These are phyloP conservation scores for Acarapis woodi DNA, from an alignment of 1,140 invertebrate genomes.

Conservation along the genomic window DNA sequence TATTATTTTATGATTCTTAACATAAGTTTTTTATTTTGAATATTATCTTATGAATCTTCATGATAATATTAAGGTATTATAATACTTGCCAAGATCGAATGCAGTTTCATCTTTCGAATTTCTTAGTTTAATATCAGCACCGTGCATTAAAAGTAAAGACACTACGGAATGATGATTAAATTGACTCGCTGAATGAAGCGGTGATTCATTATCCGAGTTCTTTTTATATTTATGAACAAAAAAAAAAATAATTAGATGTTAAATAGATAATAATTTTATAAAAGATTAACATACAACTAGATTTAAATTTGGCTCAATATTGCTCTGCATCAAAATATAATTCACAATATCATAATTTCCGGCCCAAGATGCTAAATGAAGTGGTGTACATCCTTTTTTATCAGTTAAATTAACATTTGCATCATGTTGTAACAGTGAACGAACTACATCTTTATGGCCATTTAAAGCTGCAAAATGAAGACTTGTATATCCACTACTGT, in stretches of 20 bases:
- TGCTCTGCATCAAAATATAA: slow-evolving; percentile 32
- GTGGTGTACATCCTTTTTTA: slow-evolving; percentile 46
- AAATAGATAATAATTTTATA: not conserved
- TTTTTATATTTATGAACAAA: slow-evolving; percentile 18
- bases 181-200: slow-evolving; percentile 72
- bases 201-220: slow-evolving; percentile 75
- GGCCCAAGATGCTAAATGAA: slow-evolving; percentile 66
- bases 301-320: not conserved
- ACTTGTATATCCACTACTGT: slow-evolving; percentile 71
- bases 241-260: not conserved
- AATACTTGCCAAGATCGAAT: too few relatives aligned
- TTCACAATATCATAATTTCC: slow-evolving; percentile 52
- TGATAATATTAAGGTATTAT: too few relatives aligned
- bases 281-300: not conserved
- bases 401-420: slow-evolving; percentile 62
- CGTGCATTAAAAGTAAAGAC: slow-evolving; percentile 44
- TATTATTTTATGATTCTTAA: slow-evolving; percentile 22
- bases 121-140: slow-evolving; percentile 60
- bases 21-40: too few relatives aligned
- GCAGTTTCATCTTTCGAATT: slow-evolving; percentile 69
- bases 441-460: slow-evolving; percentile 68
- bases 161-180: slow-evolving; percentile 77
- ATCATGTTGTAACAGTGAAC: slow-evolving; percentile 49
- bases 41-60: too few relatives aligned
- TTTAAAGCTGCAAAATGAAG: slow-evolving; percentile 79